phyloP scores from a whole-genome alignment of 2,888 invertebrate species.

The Iselma pallidipennis region DNA sequence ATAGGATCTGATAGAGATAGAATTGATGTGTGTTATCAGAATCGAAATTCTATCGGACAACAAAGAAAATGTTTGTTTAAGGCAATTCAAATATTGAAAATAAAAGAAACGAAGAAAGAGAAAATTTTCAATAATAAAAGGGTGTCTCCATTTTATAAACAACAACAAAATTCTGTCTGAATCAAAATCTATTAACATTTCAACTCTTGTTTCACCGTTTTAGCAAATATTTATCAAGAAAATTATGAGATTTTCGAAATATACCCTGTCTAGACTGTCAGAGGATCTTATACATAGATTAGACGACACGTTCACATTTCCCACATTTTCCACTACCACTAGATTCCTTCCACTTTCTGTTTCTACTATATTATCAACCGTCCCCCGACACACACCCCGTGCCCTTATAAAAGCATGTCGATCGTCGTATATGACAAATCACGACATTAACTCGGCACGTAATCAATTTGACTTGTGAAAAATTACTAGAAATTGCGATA shows the following conservation, averaged over 20 bases:
- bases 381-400: neutral
- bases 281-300: too few relatives aligned
- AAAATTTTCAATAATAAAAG: neutral
- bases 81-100: neutral
- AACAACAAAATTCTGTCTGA: too few relatives aligned
- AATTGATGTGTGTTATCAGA: neutral
- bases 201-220: neutral
- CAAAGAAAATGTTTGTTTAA: neutral
- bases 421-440: neutral
- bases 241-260: too few relatives aligned
- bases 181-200: too few relatives aligned
- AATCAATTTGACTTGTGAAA: slow-evolving; percentile 36
- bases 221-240: neutral
- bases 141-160: too few relatives aligned
- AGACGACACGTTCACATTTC: too few relatives aligned
- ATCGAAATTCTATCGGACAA: neutral
- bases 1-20: neutral
- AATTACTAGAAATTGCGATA: slow-evolving; percentile 33
- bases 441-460: slow-evolving; percentile 17
- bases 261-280: too few relatives aligned
- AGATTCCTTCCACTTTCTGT: too few relatives aligned
- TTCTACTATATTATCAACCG: too few relatives aligned
- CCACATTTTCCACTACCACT: too few relatives aligned
- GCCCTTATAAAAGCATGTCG: neutral
- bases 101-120: neutral